Percentiles rank a stretch among this genome's conserved stretches.
Conservation (phyloP, 2,113 vertebrate genomes). For the Rhinopomastus cyanomelas region DNA sequence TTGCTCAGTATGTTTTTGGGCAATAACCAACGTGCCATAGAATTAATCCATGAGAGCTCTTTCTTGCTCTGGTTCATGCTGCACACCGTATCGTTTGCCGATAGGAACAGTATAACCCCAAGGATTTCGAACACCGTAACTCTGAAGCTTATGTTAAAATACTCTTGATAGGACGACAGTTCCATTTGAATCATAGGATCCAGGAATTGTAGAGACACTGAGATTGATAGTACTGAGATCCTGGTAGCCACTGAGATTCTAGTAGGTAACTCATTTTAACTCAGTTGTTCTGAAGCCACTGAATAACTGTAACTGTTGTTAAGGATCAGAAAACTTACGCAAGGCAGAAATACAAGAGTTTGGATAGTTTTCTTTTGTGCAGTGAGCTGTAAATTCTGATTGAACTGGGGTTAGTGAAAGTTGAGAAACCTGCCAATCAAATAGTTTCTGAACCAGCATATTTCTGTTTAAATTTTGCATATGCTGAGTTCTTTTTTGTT, state of each 20-base stretch:
- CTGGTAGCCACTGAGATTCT: no score
- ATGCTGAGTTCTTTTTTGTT: background rate
- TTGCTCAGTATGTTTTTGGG: background rate
- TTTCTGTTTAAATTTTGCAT: background rate
- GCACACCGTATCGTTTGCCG: background rate
- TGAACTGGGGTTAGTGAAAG: background rate
- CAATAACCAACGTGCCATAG: background rate
- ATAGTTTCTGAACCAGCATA: background rate
- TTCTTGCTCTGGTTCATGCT: background rate
- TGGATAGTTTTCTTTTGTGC: background rate
- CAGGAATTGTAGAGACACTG: background rate
- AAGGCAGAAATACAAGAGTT: background rate
- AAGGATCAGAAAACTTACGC: background rate
- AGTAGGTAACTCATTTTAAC: background rate
- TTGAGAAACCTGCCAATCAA: background rate
- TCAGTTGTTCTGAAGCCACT: background rate
- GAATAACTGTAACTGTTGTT: rapidly evolving
- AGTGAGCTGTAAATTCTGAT: background rate
- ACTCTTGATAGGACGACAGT: background rate
- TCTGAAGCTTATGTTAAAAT: background rate
- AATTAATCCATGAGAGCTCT: background rate
- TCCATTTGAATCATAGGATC: background rate
- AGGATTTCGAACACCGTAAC: background rate
- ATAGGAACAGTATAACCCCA: background rate
- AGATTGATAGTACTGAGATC: no score